A percentile compares a stretch with the other conserved stretches of the same genome.
These are phyloP conservation scores for Chaetops frenatus DNA, from an alignment of 2,113 vertebrate genomes.

Conservation along the genomic window DNA sequence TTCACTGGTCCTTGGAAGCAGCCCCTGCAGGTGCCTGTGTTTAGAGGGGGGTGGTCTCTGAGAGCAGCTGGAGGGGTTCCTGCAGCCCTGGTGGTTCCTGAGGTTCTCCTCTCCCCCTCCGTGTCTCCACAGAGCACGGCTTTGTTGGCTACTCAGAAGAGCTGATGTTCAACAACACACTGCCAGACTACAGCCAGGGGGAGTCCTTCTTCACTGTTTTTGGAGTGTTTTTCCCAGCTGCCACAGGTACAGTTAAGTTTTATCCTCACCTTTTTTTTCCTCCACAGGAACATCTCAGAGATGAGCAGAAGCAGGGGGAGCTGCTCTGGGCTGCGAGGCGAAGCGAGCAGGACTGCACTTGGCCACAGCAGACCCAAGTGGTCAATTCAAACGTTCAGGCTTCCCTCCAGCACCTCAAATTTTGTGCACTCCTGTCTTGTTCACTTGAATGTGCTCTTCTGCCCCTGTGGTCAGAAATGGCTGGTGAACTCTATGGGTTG, in stretches of 20 bases:
- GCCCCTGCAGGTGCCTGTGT: rapidly evolving
- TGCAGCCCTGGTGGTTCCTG: neutral
- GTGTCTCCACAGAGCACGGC: conserved; percentile 77
- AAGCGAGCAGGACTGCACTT: rapidly evolving
- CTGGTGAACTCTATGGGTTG: neutral
- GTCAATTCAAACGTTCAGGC: neutral
- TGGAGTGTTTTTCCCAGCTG: conserved; percentile 95
- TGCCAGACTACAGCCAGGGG: conserved; percentile 86
- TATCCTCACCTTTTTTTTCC: neutral
- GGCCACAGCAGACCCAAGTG: neutral
- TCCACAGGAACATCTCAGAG: rapidly evolving
- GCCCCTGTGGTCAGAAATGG: neutral
- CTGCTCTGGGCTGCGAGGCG: rapidly evolving
- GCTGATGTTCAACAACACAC: conserved; percentile 80
- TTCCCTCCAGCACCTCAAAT: neutral
- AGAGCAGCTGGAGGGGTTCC: neutral
- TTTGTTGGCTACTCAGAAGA: conserved; percentile 86
- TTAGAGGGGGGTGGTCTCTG: neutral
- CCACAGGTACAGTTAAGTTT: conserved; percentile 81
- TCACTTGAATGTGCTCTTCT: neutral
- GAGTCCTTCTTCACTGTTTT: conserved; percentile 96
- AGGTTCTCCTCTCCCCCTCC: neutral
- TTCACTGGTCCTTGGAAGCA: neutral
- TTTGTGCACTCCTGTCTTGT: neutral
- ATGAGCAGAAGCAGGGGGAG: neutral